Evolutionary conservation across 2,113 vertebrate genomes (phyloP), one percentile per base, ranked within the genome.

Genomic region (Neolamprologus sp.): DNA sequence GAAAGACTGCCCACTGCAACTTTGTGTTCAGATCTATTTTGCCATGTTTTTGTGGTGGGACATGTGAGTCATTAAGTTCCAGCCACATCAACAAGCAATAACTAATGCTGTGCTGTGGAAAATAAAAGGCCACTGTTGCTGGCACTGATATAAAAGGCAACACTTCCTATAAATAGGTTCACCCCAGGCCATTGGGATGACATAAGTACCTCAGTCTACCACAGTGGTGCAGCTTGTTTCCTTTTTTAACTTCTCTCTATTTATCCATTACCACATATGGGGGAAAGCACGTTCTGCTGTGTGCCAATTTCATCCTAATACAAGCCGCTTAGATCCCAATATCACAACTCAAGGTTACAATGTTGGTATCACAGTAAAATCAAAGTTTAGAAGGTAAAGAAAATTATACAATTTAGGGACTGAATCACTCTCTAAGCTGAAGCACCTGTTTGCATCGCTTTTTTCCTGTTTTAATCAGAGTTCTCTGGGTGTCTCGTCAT

Each of bases 151-250:
- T 92, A 92, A 94, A 93, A 93, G 88, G 91, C 82, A 87, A 85
- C 89, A 85, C 79, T 45, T 80, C 42, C 93, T 95, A 95, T 93
- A 90, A 96, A 95, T 95, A 95, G 93, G 2, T 60, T 91, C 60
- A 63, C 82, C 84, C 51, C 47, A 81, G 82, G 89, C 89, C 84
- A 68, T 14, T 35, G 82, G 28, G 73, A 94, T 94, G 94, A 95
- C 94, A 92, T 89, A 91, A 95, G 90, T 51, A 78, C 80, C 90
- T 84, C 86, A 80, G 82, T 89, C 57, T 65, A 80, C 83, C 90
- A 90, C 87, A 87, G 82, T 73, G 80, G 82, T 10, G 26, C 30
- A 23, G 87, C 63, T 58, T 81, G 89, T 81, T 93, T 91, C 95
- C 85, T 83, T 88, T 91, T 95, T 92, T 92, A 94, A 92, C 91